Evolutionary conservation across 2,888 invertebrate genomes (phyloP).

Genomic region (Leptothorax acervorum): DNA sequence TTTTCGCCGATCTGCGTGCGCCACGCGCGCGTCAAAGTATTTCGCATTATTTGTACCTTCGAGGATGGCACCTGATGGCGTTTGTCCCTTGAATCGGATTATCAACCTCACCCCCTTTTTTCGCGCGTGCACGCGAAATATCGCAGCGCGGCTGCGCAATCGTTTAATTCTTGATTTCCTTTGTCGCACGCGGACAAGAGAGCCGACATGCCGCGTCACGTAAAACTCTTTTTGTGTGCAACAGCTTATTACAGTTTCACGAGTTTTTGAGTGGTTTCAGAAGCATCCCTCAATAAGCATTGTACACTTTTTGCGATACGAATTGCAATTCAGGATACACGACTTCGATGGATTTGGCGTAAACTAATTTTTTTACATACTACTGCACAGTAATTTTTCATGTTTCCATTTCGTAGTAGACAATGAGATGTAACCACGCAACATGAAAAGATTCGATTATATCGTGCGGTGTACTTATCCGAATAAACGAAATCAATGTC

Average conservation of each 20-base stretch:
- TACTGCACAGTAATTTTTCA: neutral
- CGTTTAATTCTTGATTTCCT: constrained; percentile 33
- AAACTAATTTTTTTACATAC: neutral
- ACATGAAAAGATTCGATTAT: neutral
- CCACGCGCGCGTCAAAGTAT: constrained; percentile 30
- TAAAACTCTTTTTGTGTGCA: neutral
- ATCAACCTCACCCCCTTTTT: constrained; percentile 30
- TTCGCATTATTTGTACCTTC: constrained; percentile 35
- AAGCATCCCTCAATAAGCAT: neutral
- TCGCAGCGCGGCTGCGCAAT: neutral
- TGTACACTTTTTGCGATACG: neutral
- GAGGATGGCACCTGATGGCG: neutral
- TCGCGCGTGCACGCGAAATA: neutral
- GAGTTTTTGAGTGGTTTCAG: constrained; percentile 12
- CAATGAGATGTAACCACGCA: neutral
- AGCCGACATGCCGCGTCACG: neutral
- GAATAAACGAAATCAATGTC: neutral
- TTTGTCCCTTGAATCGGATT: constrained; percentile 32
- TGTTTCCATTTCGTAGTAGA: neutral
- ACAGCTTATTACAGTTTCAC: constrained; percentile 11
- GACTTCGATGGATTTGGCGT: neutral
- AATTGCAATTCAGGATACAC: neutral
- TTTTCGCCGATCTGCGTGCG: constrained; percentile 51
- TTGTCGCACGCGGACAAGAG: neutral
- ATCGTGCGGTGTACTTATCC: neutral